A percentile compares a stretch with the other conserved stretches of the same genome.
Conservation (phyloP, 2,113 vertebrate species). For the Isichthys henryi region DNA sequence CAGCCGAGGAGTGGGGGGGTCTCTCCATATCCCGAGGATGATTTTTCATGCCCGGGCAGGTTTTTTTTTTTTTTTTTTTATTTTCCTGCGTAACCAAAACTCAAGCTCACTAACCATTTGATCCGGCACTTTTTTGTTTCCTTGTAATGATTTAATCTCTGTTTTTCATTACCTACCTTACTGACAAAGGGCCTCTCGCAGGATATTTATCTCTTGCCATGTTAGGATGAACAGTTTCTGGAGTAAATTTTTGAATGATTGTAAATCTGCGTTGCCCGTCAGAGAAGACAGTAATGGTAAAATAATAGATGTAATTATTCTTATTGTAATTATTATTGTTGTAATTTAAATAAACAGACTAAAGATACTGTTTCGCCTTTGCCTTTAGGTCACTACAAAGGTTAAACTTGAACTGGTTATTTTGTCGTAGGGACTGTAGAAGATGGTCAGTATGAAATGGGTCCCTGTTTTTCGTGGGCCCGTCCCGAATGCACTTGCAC, state of each 20-base stretch:
- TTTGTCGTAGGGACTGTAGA: slow-evolving; percentile 57
- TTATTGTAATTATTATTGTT: slow-evolving; percentile 40
- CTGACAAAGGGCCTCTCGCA: not conserved
- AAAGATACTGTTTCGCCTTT: slow-evolving; percentile 40
- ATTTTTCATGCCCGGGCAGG: not conserved
- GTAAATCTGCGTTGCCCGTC: slow-evolving; percentile 52
- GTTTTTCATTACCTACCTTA: not conserved
- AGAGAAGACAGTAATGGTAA: slow-evolving; percentile 48
- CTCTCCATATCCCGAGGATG: not conserved
- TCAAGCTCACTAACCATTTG: slow-evolving; percentile 1
- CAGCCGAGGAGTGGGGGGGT: slow-evolving; percentile 11
- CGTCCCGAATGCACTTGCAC: slow-evolving; percentile 61
- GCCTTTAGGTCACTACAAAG: slow-evolving; percentile 47
- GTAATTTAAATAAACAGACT: slow-evolving; percentile 60
- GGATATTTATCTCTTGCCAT: not conserved
- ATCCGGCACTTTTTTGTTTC: not conserved
- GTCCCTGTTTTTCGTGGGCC: slow-evolving; percentile 53
- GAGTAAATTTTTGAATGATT: slow-evolving; percentile 42
- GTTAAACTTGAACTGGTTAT: slow-evolving; percentile 57
- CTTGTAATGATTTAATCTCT: not conserved
- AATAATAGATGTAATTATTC: slow-evolving; percentile 46
- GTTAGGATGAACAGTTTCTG: slow-evolving; percentile 1
- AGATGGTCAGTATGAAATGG: slow-evolving; percentile 47
- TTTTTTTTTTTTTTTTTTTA: not conserved
- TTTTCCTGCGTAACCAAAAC: not conserved